Evolutionary conservation across 2,113 vertebrate species (phyloP), one percentile per base, ranked within the genome.

Genomic region (Nannospalax galili): DNA sequence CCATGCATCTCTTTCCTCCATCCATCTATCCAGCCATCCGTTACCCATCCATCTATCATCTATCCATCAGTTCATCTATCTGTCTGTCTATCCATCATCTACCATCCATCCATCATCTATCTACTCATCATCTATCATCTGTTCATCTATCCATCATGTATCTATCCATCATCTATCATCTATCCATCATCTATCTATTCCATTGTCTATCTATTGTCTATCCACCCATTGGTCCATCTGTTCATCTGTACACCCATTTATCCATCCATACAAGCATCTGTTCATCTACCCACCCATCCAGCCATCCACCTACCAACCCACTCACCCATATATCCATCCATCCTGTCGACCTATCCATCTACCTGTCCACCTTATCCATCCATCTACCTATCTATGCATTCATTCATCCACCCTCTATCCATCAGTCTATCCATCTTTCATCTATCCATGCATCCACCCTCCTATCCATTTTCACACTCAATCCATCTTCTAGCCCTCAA

Each of bases 241-340:
- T 2, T 28, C 6, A 65, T 8, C 45, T 2, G 2, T 4, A 22
- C 10, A 40, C 7, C 35, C 22, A 24, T 1, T 56, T 16, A 9
- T 1, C 24, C 48, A 52, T 52, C 48, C 11, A 52, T 11, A 6
- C 11, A 11, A 6, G 11, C 11, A 42, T 52, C 45, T 19, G 8
- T 11, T 10, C 32, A 37, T 6, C 74, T 42, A 14, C 7, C 24
- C 12, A 42, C 5, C 19, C 62, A n/a, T 0, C 30, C 7, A 24
- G 1, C 26, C 1, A 9, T 3, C 28, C 32, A 58, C 0, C 12
- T 8, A 28, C 7, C 28, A 24, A n/a, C 1, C n/a, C 58, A 22
- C 11, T 8, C 40, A 48, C 35, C 48, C 40, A 48, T 10, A 7
- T 10, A 22, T 1, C 56, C 4, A 15, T 3, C 15, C 64, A 19